These are phyloP conservation scores for Poeciliopsis paucimaculata DNA, from an alignment of 2,797 vertebrate genomes.

Conservation along the genomic window DNA sequence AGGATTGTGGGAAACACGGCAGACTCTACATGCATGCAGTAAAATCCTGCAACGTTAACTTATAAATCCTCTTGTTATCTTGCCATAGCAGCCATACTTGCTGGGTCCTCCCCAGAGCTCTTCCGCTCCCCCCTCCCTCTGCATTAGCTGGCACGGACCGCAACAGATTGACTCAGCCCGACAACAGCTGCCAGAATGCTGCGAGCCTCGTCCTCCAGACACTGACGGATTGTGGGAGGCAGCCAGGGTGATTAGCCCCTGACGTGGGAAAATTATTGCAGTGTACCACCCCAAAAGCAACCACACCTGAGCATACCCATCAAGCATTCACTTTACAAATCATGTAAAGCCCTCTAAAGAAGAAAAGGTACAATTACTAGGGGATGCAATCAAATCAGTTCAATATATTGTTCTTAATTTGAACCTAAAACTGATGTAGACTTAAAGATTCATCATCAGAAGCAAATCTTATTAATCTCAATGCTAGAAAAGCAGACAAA, in stretches of 20 bases:
- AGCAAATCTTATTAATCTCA: slow-evolving; percentile 18
- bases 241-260: slow-evolving; percentile 72
- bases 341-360: not conserved
- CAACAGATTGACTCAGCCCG: slow-evolving; percentile 69
- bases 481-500: slow-evolving; percentile 25
- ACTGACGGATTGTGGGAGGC: slow-evolving; percentile 72
- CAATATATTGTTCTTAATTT: not conserved
- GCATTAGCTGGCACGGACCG: slow-evolving; percentile 43
- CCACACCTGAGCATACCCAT: slow-evolving; percentile 43
- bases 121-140: slow-evolving; percentile 29
- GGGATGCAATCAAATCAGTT: slow-evolving; percentile 24
- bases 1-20: slow-evolving; percentile 1
- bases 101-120: slow-evolving; percentile 53
- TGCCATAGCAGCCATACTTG: slow-evolving; percentile 44
- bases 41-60: slow-evolving; percentile 54
- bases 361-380: not conserved
- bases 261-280: slow-evolving; percentile 63
- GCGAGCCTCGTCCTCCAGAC: slow-evolving; percentile 60
- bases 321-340: slow-evolving; percentile 20
- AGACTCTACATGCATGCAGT: slow-evolving; percentile 44
- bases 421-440: not conserved
- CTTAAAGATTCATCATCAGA: not conserved
- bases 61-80: slow-evolving; percentile 74
- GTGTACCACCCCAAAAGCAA: slow-evolving; percentile 48
- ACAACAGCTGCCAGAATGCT: slow-evolving; percentile 75